These are phyloP conservation scores for Andrena haemorrhoa DNA, from an alignment of 2,888 invertebrate genomes.

Conservation along the genomic window DNA sequence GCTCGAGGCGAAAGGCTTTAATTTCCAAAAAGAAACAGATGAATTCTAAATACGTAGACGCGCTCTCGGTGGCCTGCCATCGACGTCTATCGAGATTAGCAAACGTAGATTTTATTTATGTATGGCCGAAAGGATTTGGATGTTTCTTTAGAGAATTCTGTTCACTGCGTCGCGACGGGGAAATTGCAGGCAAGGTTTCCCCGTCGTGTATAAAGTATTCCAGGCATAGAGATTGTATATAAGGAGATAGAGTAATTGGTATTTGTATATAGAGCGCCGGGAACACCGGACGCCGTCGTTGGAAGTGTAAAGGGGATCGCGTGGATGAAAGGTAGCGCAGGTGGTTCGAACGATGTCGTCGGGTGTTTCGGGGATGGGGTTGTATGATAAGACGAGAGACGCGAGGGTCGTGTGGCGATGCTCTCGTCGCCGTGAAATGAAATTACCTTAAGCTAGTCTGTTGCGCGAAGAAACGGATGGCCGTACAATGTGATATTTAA, in stretches of 20 bases:
- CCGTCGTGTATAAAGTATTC: neutral
- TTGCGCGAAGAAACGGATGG: slow-evolving; percentile 77
- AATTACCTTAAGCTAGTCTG: slow-evolving; percentile 80
- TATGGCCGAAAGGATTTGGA: neutral
- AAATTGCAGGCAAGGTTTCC: neutral
- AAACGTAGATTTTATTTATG: slow-evolving; percentile 9
- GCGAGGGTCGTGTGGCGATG: slow-evolving; percentile 48
- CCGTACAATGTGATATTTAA: slow-evolving; percentile 82
- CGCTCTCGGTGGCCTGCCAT: neutral
- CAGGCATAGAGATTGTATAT: slow-evolving; percentile 19
- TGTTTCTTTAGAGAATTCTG: neutral
- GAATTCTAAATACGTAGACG: neutral
- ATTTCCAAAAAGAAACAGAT: slow-evolving; percentile 5
- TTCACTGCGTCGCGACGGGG: neutral
- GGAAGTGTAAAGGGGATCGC: no score
- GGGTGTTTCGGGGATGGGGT: neutral
- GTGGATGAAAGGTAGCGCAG: neutral
- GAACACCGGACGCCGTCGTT: neutral
- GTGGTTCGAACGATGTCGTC: neutral
- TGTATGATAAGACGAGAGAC: slow-evolving; percentile 24
- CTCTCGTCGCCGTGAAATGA: slow-evolving; percentile 41
- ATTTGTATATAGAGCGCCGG: slow-evolving; percentile 29
- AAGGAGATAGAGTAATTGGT: slow-evolving; percentile 7
- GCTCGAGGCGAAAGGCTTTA: slow-evolving; percentile 4
- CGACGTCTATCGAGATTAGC: neutral